Base-by-base conservation (phyloP, 53 echinoderm and acorn worm species). In the Luidia sarsii region DNA sequence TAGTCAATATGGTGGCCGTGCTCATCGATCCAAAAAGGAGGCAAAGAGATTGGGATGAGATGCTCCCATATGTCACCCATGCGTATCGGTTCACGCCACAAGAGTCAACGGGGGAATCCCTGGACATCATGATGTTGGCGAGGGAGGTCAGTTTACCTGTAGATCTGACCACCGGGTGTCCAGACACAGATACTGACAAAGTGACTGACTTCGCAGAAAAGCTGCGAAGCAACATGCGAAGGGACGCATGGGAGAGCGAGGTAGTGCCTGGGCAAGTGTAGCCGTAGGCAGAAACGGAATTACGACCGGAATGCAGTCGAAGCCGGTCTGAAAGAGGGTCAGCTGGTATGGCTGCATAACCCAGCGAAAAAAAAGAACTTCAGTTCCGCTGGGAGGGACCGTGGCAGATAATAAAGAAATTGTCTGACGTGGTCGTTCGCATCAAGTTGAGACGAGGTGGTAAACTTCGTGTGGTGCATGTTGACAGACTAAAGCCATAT, bases 81-180 rank as follows among this genome's bases (percentile, higher is more conserved):
- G n/a, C n/a, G n/a, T n/a, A n/a, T n/a, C n/a, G n/a, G n/a, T n/a
- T n/a, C n/a, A n/a, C n/a, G n/a, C n/a, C n/a, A n/a, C n/a, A n/a
- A n/a, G n/a, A n/a, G n/a, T n/a, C n/a, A n/a, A n/a, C n/a, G n/a
- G n/a, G n/a, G n/a, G n/a, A n/a, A n/a, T n/a, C n/a, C n/a, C n/a
- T n/a, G n/a, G n/a, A n/a, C n/a, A n/a, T n/a, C n/a, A n/a, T n/a
- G n/a, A n/a, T n/a, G n/a, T n/a, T n/a, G n/a, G n/a, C n/a, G n/a
- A n/a, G n/a, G n/a, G n/a, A 57, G 27, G 59, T 57, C 59, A 28
- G 59, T 15, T 5, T 57, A 57, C 59, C 59, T 25, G 59, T 57
- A 31, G 59, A 57, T 24, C 31, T 57, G 23, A 15, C 15, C 5
- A 57, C 59, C 2, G 59, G 59, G 15, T 57, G 59, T 29, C 59